Percentiles rank a stretch among this genome's conserved stretches.
phyloP scores from a whole-genome alignment of 2,888 invertebrate species.

The Nebria brevicollis region DNA sequence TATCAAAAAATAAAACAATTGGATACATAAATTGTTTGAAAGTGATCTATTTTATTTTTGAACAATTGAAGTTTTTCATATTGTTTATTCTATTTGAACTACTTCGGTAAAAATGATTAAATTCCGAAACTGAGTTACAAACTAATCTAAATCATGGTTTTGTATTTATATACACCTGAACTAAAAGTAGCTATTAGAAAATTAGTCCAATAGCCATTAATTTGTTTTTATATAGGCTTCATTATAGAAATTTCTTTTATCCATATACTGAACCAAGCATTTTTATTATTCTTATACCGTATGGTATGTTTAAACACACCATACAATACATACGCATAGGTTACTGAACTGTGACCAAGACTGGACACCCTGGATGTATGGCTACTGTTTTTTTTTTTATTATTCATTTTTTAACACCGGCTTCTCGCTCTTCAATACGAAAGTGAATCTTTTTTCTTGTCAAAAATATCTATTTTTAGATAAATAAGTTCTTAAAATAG shows the following conservation, averaged over 20 bases:
- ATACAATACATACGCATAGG: constrained; percentile 8
- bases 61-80: not conserved
- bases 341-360: constrained; percentile 10
- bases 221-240: no score
- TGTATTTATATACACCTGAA: no score
- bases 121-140: no score
- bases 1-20: constrained; percentile 13
- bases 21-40: not conserved
- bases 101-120: not conserved
- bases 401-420: not conserved
- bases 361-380: not conserved
- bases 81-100: constrained; percentile 3
- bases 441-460: not conserved
- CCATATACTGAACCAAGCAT: no score
- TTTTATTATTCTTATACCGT: no score
- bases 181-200: no score
- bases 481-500: no score
- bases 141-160: no score
- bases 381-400: not conserved
- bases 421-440: not conserved
- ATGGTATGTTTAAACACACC: not conserved
- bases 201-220: no score
- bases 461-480: not conserved
- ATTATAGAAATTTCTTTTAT: no score
- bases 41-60: not conserved